Evolutionary conservation across 2,888 invertebrate genomes (phyloP).

Genomic region (Agonopterix alstromeriana): DNA sequence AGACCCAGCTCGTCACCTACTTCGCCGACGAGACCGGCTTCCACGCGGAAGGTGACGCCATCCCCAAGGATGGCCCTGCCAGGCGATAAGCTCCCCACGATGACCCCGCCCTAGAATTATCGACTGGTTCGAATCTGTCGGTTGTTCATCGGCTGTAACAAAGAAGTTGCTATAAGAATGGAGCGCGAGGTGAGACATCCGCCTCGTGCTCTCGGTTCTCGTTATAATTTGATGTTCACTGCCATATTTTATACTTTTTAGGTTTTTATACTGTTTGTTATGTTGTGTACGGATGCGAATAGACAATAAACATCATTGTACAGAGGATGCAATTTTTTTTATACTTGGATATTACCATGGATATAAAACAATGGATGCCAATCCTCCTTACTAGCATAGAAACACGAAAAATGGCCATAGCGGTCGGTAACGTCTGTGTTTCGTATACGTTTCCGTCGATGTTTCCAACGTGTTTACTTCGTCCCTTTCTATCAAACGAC

Average conservation of each 20-base stretch:
- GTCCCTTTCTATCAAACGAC: too few species aligned
- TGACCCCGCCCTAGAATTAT: conserved; percentile 13
- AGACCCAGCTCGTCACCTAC: conserved; percentile 66
- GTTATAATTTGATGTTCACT: conserved; percentile 36
- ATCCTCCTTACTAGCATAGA: too few species aligned
- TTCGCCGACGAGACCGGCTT: conserved; percentile 80
- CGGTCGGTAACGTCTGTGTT: too few species aligned
- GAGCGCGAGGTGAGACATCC: conserved; percentile 7
- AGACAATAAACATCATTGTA: conserved; percentile 13
- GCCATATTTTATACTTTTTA: conserved; percentile 52
- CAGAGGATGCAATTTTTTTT: background rate
- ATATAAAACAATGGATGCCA: too few species aligned
- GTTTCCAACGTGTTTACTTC: too few species aligned
- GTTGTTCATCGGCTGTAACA: conserved; percentile 5
- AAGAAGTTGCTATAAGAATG: conserved; percentile 5
- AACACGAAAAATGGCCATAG: too few species aligned
- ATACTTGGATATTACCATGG: background rate
- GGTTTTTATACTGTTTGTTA: conserved; percentile 44
- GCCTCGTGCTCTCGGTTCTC: conserved; percentile 16
- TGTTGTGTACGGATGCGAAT: conserved; percentile 13
- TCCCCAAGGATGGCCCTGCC: conserved; percentile 62
- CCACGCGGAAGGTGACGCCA: conserved; percentile 77
- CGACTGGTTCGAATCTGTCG: conserved; percentile 12
- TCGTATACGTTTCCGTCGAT: too few species aligned
- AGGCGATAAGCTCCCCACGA: conserved; percentile 22